These are phyloP conservation scores for Oxyteleia sp. DNA, from an alignment of 2,888 invertebrate species.

Conservation along the genomic window DNA sequence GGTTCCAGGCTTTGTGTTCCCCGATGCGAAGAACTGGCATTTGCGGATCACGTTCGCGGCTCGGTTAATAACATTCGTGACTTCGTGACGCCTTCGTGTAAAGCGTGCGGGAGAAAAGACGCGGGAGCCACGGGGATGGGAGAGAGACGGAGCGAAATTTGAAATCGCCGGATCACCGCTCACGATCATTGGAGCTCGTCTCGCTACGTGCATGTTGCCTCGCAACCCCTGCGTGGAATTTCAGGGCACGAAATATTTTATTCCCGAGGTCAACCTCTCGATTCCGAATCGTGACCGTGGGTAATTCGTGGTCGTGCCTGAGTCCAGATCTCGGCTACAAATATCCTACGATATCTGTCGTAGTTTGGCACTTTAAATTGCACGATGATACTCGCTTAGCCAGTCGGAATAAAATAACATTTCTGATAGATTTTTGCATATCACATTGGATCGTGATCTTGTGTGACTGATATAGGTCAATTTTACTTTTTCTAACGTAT, in stretches of 20 bases:
- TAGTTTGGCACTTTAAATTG: slow-evolving; percentile 34
- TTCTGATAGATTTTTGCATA: slow-evolving; percentile 7
- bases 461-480: too few species aligned
- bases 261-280: slow-evolving; percentile 69
- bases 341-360: slow-evolving; percentile 46
- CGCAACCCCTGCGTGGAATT: slow-evolving; percentile 72
- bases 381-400: slow-evolving; percentile 22
- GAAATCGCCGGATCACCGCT: slow-evolving; percentile 64
- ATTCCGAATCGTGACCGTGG: slow-evolving; percentile 73
- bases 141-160: slow-evolving; percentile 51
- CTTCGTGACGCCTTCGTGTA: slow-evolving; percentile 63
- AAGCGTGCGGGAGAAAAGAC: slow-evolving; percentile 13
- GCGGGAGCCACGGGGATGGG: slow-evolving; percentile 7
- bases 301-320: slow-evolving; percentile 65
- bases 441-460: not conserved
- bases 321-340: slow-evolving; percentile 50
- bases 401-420: slow-evolving; percentile 8
- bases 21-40: slow-evolving; percentile 32
- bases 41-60: slow-evolving; percentile 65
- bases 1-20: slow-evolving; percentile 4
- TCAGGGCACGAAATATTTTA: slow-evolving; percentile 74
- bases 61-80: slow-evolving; percentile 68
- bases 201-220: slow-evolving; percentile 54
- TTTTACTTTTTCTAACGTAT: too few species aligned
- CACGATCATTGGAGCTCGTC: slow-evolving; percentile 67